A percentile compares a stretch with the other conserved stretches of the same genome.
Conservation (phyloP, 1,140 invertebrate species). For the Scaptomyza montana region DNA sequence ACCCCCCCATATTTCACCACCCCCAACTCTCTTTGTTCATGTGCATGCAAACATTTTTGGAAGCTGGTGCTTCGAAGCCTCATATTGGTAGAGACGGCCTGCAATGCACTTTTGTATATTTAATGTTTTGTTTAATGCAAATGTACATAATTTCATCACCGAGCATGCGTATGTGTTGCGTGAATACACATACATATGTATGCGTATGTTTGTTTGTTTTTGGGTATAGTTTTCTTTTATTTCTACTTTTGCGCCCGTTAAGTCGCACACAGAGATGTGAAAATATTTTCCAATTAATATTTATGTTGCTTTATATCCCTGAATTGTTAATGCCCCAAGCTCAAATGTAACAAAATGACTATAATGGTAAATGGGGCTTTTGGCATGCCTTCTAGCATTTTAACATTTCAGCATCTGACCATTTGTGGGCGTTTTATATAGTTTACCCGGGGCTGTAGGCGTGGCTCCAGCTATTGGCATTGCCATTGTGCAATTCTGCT, state of each 20-base stretch:
- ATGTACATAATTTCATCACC: conserved; percentile 80
- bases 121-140: conserved; percentile 82
- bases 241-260: conserved; percentile 47
- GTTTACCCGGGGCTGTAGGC: background rate
- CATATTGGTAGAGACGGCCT: conserved; percentile 23
- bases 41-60: conserved; percentile 51
- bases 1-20: background rate
- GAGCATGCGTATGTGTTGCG: conserved; percentile 24
- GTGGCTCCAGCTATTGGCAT: conserved; percentile 2
- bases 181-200: background rate
- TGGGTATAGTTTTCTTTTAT: conserved; percentile 60
- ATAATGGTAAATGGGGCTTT: conserved; percentile 8
- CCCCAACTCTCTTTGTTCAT: conserved; percentile 7
- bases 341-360: conserved; percentile 3
- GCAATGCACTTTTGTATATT: conserved; percentile 81
- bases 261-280: conserved; percentile 61
- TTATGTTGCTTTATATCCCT: conserved; percentile 77
- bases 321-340: conserved; percentile 66
- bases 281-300: conserved; percentile 82
- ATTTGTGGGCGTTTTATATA: conserved; percentile 15
- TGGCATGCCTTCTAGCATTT: conserved; percentile 2
- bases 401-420: conserved; percentile 1
- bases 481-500: background rate
- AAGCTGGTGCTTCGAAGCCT: conserved; percentile 16
- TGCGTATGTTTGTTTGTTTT: conserved; percentile 10